These are phyloP conservation scores for Chlorops oryzae DNA, from an alignment of 1,140 invertebrate genomes.

Conservation along the genomic window DNA sequence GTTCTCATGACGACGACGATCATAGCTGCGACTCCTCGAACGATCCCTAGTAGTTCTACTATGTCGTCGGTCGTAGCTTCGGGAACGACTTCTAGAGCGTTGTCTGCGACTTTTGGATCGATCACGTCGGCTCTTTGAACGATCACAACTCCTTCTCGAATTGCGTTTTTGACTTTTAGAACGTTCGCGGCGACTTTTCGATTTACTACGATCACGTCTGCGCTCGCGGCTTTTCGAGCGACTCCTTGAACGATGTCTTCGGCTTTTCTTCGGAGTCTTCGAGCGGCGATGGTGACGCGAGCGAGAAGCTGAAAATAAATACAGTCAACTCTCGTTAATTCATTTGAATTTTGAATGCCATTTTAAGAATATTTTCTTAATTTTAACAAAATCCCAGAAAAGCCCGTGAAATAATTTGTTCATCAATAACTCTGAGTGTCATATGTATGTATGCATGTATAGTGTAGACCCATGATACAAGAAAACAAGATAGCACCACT, in stretches of 20 bases:
- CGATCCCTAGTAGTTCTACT: slow-evolving; percentile 25
- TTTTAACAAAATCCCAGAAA: too few relatives aligned
- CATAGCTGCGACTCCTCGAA: slow-evolving; percentile 31
- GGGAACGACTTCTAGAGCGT: slow-evolving; percentile 39
- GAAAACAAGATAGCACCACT: too few relatives aligned
- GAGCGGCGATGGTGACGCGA: slow-evolving; percentile 47
- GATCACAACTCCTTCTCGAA: not conserved
- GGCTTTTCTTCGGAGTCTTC: slow-evolving; percentile 32
- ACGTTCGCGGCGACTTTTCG: not conserved
- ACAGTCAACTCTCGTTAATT: too few relatives aligned
- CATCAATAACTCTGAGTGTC: too few relatives aligned
- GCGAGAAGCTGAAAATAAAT: too few relatives aligned
- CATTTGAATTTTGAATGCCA: too few relatives aligned
- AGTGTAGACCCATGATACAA: too few relatives aligned
- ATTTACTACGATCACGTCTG: slow-evolving; percentile 27
- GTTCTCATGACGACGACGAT: slow-evolving; percentile 43
- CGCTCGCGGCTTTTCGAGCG: slow-evolving; percentile 25
- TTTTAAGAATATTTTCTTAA: too few relatives aligned
- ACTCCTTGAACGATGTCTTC: slow-evolving; percentile 27
- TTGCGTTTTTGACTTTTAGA: slow-evolving; percentile 41
- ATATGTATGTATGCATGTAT: too few relatives aligned
- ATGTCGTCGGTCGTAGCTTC: slow-evolving; percentile 35
- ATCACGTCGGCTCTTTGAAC: slow-evolving; percentile 36
- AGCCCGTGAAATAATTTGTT: too few relatives aligned
- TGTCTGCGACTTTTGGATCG: not conserved